These are phyloP conservation scores for Petrocephalus schoutedeni DNA, from an alignment of 2,797 vertebrate species.

Conservation along the genomic window DNA sequence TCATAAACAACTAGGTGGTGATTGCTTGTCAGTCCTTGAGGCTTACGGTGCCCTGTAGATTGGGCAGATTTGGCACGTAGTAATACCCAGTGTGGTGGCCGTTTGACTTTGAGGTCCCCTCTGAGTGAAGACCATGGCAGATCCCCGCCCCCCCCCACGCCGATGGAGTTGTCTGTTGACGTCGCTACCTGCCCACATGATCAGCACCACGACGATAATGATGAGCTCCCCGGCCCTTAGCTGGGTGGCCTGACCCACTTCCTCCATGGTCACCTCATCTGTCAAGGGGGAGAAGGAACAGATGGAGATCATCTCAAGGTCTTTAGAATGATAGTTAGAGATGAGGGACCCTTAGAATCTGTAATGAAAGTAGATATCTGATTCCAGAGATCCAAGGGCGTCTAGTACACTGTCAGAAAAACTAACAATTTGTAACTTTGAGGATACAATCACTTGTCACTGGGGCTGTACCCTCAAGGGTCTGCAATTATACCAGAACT, in stretches of 20 bases:
- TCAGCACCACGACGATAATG: constrained; percentile 90
- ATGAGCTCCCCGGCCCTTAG: constrained; percentile 86
- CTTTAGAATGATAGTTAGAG: background rate
- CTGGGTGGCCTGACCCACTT: constrained; percentile 76
- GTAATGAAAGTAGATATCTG: background rate
- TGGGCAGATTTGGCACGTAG: background rate
- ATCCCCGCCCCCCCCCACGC: background rate
- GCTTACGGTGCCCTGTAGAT: background rate
- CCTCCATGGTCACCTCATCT: constrained; percentile 90
- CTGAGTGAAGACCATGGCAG: background rate
- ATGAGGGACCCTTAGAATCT: background rate
- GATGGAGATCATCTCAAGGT: background rate
- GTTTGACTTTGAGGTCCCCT: background rate
- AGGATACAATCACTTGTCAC: no score
- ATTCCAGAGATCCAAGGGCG: background rate
- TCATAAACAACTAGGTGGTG: background rate
- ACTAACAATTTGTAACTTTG: no score
- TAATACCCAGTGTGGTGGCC: background rate
- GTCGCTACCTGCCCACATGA: constrained; percentile 91
- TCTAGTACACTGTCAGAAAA: background rate
- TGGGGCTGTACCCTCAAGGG: no score
- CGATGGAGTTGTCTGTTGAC: background rate
- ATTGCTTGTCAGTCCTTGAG: background rate
- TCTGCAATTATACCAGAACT: no score
- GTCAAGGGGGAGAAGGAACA: constrained; percentile 29